A percentile compares a stretch with the other conserved stretches of the same genome.
These are phyloP conservation scores for Caenorhabditis sp. DNA, from an alignment of 2,888 invertebrate genomes.

Conservation along the genomic window DNA sequence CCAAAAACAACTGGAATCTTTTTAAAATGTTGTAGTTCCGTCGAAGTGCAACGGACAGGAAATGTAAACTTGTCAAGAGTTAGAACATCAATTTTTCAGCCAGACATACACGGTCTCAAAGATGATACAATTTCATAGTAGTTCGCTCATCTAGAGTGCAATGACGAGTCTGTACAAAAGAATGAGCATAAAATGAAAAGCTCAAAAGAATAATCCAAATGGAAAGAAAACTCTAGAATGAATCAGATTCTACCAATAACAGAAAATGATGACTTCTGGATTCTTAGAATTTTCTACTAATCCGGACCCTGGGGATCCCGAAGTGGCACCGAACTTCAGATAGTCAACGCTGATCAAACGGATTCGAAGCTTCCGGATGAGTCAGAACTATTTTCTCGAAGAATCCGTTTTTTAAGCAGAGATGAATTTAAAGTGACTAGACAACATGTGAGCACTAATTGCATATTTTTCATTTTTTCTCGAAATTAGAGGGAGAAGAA, in stretches of 20 bases:
- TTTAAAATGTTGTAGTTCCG: too few species aligned
- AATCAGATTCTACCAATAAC: not conserved
- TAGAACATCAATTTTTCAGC: not conserved
- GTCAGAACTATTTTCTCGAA: not conserved
- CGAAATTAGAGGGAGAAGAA: not conserved
- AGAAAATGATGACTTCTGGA: not conserved
- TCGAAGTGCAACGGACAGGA: too few species aligned
- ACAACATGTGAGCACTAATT: slow-evolving; percentile 28
- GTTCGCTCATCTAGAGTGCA: not conserved
- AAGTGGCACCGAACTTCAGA: not conserved
- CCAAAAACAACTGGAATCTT: too few species aligned
- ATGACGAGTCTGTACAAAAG: not conserved
- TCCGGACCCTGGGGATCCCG: too few species aligned
- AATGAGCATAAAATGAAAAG: not conserved
- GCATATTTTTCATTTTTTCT: slow-evolving; percentile 26
- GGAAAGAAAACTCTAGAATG: too few species aligned
- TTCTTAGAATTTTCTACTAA: too few species aligned
- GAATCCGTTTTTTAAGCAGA: not conserved
- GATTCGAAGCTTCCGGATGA: not conserved
- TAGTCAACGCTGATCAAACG: not conserved
- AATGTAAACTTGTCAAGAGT: too few species aligned
- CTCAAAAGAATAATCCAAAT: too few species aligned
- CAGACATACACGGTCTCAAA: not conserved
- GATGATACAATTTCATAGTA: not conserved
- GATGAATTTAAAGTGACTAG: slow-evolving; percentile 12